phyloP scores from a whole-genome alignment of 2,888 invertebrate species.

The Amiota mariae region DNA sequence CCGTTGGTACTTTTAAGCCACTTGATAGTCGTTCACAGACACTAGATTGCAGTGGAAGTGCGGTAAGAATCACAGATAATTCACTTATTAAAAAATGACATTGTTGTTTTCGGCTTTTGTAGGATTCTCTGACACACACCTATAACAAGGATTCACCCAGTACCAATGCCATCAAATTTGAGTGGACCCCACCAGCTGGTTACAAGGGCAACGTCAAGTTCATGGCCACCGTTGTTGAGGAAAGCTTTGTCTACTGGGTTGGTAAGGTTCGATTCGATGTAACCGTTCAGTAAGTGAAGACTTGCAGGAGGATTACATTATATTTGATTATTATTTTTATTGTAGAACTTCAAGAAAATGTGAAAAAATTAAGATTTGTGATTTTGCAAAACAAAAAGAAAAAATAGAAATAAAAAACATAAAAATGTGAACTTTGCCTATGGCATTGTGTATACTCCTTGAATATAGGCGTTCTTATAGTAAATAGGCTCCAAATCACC shows the following conservation, averaged over 20 bases:
- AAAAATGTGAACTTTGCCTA: not conserved
- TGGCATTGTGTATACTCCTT: constrained; percentile 50
- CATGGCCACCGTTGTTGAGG: constrained; percentile 81
- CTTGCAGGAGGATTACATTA: not conserved
- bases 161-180: constrained; percentile 76
- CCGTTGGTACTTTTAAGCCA: constrained; percentile 78
- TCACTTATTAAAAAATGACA: not conserved
- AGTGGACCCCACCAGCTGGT: constrained; percentile 80
- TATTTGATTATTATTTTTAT: constrained; percentile 45
- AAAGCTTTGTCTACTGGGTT: constrained; percentile 84
- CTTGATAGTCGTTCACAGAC: constrained; percentile 74
- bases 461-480: constrained; percentile 65
- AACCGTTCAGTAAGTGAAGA: constrained; percentile 73
- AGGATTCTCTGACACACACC: constrained; percentile 83
- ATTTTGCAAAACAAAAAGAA: not conserved
- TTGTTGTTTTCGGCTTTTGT: not conserved
- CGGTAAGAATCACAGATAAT: constrained; percentile 50
- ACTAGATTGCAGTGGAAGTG: constrained; percentile 60
- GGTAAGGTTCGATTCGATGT: constrained; percentile 78
- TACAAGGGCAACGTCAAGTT: constrained; percentile 79
- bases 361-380: constrained; percentile 48
- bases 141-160: constrained; percentile 75
- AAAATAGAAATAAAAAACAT: not conserved
- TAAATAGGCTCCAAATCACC: constrained; percentile 56
- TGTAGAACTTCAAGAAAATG: constrained; percentile 38